Evolutionary conservation across 2,113 vertebrate genomes (phyloP), one percentile per base, ranked within the genome.

Genomic region (Chinchilla lanigera): DNA sequence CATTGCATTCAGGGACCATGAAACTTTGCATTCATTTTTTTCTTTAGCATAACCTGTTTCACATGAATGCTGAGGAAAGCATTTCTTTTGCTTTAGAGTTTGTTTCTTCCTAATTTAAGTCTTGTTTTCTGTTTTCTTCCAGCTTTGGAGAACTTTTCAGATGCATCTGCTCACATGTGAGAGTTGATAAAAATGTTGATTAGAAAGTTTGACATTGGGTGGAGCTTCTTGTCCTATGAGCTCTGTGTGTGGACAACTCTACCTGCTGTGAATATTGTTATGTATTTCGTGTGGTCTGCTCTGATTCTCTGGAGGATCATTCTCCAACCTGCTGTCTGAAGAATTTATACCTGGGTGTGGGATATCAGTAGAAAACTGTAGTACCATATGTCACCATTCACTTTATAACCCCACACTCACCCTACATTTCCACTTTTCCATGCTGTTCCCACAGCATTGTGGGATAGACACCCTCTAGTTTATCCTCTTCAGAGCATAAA

Each of bases 21-120:
- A 11, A 50, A n/a, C 41, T 44, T 35, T 87, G 30, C 71, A 19
- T 88, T 90, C 41, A 38, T 16, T 22, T 50, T 87, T 26, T 75
- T 61, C 33, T 88, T 47, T 71, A 65, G 14, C 7, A 41, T n/a
- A 75, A 84, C 14, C 22, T 13, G 89, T 84, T 71, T 89, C n/a
- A 69, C 81, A 75, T 58, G n/a, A 73, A 94, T 52, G 26, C n/a
- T 58, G 44, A 82, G 38, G 63, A 41, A 90, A 97, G 10, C 7
- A n/a, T 28, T 20, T 83, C 4, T 89, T 82, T 77, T 44, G 13
- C 61, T 60, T 41, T 1, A 52, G 24, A 65, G 24, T 77, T 30
- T 63, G 2, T 91, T 90, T 93, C 20, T 38, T 54, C 28, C 75
- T 33, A 93, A 44, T 90, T 90, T 71, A 86, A 26, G 33, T 61